Percentiles rank a stretch among this genome's conserved stretches.
These are phyloP conservation scores for Enteromius viviparus DNA, from an alignment of 2,797 vertebrate genomes.

Conservation along the genomic window DNA sequence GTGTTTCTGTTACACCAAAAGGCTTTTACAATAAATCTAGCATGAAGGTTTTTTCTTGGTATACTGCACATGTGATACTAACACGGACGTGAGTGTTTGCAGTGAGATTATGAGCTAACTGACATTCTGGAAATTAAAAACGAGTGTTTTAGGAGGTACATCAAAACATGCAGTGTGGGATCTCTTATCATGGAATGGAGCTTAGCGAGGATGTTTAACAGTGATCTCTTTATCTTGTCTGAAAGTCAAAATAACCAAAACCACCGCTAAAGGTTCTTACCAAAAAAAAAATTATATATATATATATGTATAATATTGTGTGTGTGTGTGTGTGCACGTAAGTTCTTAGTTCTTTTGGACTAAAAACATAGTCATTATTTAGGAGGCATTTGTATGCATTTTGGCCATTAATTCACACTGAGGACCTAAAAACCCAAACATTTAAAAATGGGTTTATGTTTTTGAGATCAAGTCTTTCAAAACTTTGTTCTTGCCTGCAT, in stretches of 20 bases:
- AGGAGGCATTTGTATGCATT: background rate
- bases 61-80: constrained; percentile 17
- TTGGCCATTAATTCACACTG: background rate
- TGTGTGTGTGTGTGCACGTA: too few relatives aligned
- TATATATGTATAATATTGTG: too few relatives aligned
- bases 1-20: constrained; percentile 69
- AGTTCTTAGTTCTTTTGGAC: background rate
- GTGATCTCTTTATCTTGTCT: background rate
- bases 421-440: too few relatives aligned
- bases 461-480: too few relatives aligned
- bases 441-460: background rate
- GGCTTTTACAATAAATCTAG: constrained; percentile 68
- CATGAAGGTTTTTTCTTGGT: constrained; percentile 32
- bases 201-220: background rate
- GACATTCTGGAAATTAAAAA: constrained; percentile 1
- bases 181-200: background rate
- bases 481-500: too few relatives aligned
- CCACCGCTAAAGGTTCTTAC: background rate
- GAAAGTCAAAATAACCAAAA: background rate
- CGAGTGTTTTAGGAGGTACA: background rate
- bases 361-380: background rate
- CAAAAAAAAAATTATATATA: too few relatives aligned
- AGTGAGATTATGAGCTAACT: constrained; percentile 44
- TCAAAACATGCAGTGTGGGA: background rate
- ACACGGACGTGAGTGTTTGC: constrained; percentile 54